Percentiles rank a stretch among this genome's conserved stretches.
Conservation (phyloP, 2,797 vertebrate genomes). For the Adrianichthys oophorus region DNA sequence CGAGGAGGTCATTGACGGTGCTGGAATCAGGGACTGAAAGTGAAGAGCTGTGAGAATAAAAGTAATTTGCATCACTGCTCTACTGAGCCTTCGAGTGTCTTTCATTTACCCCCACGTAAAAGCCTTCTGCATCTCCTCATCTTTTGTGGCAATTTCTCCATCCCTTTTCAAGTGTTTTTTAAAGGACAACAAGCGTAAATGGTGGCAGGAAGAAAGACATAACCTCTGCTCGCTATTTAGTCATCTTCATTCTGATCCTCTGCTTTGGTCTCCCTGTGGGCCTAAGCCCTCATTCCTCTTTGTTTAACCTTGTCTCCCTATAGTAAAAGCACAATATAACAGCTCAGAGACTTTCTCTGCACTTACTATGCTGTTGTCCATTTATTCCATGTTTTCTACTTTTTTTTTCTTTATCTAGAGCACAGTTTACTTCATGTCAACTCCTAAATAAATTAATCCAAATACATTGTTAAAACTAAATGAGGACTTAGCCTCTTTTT, state of each 20-base stretch:
- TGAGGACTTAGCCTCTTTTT: no score
- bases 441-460: no score
- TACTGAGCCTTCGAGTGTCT: conserved; percentile 60
- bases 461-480: no score
- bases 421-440: no score
- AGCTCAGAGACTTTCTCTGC: neutral
- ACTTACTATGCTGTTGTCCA: neutral
- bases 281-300: conserved; percentile 2
- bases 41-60: conserved; percentile 57
- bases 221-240: conserved; percentile 22
- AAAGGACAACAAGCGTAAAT: conserved; percentile 54
- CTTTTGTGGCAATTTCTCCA: conserved; percentile 31
- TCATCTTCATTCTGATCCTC: conserved; percentile 13
- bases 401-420: no score
- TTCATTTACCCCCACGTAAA: conserved; percentile 51
- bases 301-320: neutral
- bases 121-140: conserved; percentile 5
- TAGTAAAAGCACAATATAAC: neutral
- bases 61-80: conserved; percentile 68
- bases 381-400: neutral
- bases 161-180: conserved; percentile 27
- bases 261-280: conserved; percentile 16
- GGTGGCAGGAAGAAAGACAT: conserved; percentile 23
- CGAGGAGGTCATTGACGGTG: conserved; percentile 50
- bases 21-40: conserved; percentile 48